Evolutionary conservation across 2,888 invertebrate genomes (phyloP), one percentile per base, ranked within the genome.

Genomic region (Polydrusus pterygomalis): DNA sequence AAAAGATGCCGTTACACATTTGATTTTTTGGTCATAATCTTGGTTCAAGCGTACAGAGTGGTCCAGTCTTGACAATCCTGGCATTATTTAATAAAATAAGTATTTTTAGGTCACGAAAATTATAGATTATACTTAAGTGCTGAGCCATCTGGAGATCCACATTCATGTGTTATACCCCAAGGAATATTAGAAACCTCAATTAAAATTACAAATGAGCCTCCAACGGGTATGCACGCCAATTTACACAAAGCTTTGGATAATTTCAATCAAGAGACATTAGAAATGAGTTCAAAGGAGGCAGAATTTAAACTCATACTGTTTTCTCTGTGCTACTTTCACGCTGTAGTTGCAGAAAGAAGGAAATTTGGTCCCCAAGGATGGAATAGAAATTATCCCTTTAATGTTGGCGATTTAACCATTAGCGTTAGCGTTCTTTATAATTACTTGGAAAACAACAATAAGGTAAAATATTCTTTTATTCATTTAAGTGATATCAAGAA

Each of bases 331-430:
- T 98, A 98, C 86, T 98, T 97, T 88, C 98, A 98, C 86, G 97
- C 98, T 1, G 97, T 97, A 0, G 95, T 97, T 0, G 95, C 96
- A 5, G 96, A 98, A 87, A 89, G 97, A 75, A 90, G 96, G 49
- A 97, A 98, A 88, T 98, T 98, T 86, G 98, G 97, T 0, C 94
- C 98, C 0, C 97, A 97, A 87, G 97, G 97, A 11, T 97, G 97
- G 97, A 97, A 97, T 85, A 90, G 93, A 80, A 89, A 90, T 7
- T 94, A 95, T 85, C 94, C 94, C 0, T 95, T 94, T 84, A 94
- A 94, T 86, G 91, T 93, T 81, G 96, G 96, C 5, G 97, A 98
- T 86, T 87, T 98, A 70, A 96, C 96, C 0, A 98, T 98, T 82
- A 96, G 97, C 83, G 95, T 95, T 2, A 95, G 95, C 85, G 97